Evolutionary conservation across 2,888 invertebrate genomes (phyloP), one percentile per base, ranked within the genome.

Genomic region (Cheiracanthium punctorium): DNA sequence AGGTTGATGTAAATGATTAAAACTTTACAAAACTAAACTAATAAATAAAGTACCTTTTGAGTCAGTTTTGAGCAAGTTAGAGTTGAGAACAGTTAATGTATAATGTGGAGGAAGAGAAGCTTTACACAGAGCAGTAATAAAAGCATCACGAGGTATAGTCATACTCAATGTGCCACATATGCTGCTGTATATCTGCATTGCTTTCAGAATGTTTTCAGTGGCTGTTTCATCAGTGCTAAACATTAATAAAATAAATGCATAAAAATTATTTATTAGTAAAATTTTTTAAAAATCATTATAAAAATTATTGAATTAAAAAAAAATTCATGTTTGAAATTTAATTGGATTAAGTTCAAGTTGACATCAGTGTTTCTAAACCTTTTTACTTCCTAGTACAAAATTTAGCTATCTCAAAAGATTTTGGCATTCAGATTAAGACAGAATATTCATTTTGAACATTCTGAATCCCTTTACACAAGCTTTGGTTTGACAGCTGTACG

Each of bases 21-120:
- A n/a, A n/a, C n/a, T n/a, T n/a, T n/a, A n/a, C n/a, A n/a, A n/a
- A n/a, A n/a, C n/a, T n/a, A n/a, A n/a, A n/a, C 0, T 24, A 12
- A 4, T 12, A 24, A 28, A 28, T 1, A 69, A 33, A 20, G 14
- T 77, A 87, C 88, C 84, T 84, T 80, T 88, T n/a, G 24, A 17
- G n/a, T 87, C 84, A 37, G 76, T 70, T 73, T 80, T 88, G 24
- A 88, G 85, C 33, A 82, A 52, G 33, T 71, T 82, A 0, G 88
- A 74, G 32, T 87, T 96, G 88, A 98, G 93, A 65, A 98, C 96
- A 1, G 97, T 96, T 89, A 97, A 94, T 86, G 97, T 96, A 93
- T 98, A 98, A 92, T 97, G 97, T 0, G 97, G 97, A 0, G 98
- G 99, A 89, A 99, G 93, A 0, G 98, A 97, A n/a, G 96, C 96